Percentiles rank a stretch among this genome's conserved stretches.
Evolutionary conservation across 2,888 invertebrate species (phyloP).

Genomic region (Napeogenes inachia): DNA sequence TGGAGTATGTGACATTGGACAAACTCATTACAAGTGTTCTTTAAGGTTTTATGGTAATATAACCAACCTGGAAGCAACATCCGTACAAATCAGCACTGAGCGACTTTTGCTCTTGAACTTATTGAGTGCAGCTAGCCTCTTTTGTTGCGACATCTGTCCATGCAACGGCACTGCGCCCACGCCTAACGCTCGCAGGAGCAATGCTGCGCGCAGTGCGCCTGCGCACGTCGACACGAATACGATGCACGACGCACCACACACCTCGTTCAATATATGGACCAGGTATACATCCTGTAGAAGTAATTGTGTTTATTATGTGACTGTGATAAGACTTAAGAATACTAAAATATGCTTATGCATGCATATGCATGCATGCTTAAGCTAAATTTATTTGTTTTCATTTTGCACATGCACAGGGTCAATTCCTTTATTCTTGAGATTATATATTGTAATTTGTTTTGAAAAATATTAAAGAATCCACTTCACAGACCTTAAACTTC

Average conservation of each 20-base stretch:
- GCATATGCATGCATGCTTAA: too few species aligned
- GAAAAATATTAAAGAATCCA: too few species aligned
- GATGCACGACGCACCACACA: constrained; percentile 97
- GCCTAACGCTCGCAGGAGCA: constrained; percentile 93
- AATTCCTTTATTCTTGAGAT: not conserved
- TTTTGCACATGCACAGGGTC: too few species aligned
- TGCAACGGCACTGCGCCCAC: constrained; percentile 97
- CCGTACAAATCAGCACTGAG: constrained; percentile 98
- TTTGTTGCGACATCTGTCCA: constrained; percentile 99
- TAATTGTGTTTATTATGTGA: too few species aligned
- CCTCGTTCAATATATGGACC: constrained; percentile 95
- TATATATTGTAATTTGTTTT: too few species aligned
- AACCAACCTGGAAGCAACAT: constrained; percentile 92
- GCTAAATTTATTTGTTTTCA: too few species aligned
- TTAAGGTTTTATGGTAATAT: too few species aligned
- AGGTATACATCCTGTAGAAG: constrained; percentile 91
- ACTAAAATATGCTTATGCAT: too few species aligned
- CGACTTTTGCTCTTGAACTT: constrained; percentile 96
- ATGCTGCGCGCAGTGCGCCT: constrained; percentile 91
- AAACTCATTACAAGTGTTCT: too few species aligned
- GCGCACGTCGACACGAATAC: constrained; percentile 98
- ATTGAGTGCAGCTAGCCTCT: constrained; percentile 94
- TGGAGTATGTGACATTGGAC: too few species aligned
- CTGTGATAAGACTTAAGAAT: too few species aligned
- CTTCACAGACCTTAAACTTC: constrained; percentile 88